Conservation (phyloP, 2,113 vertebrate species). For the Ciconia stormi region DNA sequence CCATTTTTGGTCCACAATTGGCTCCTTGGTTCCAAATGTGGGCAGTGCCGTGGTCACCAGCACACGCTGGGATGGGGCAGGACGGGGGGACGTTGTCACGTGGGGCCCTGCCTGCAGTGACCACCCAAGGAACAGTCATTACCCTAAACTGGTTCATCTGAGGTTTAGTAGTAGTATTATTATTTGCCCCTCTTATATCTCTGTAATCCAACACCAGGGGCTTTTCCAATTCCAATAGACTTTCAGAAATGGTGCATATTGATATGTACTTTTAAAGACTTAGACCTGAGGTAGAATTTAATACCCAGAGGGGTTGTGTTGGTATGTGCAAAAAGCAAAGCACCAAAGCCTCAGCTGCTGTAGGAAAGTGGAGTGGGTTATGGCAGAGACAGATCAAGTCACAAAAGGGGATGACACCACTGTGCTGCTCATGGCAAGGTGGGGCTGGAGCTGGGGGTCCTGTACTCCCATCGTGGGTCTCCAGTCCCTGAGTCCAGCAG, state of each 20-base stretch:
- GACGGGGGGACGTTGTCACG: rapidly evolving
- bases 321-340: background rate
- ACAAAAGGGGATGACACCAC: background rate
- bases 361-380: background rate
- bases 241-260: background rate
- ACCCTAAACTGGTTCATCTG: background rate
- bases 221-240: background rate
- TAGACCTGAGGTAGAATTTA: background rate
- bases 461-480: background rate
- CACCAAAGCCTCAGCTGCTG: background rate
- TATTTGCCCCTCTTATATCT: background rate
- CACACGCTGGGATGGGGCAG: background rate
- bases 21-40: background rate
- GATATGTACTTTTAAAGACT: background rate
- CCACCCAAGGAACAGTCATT: background rate
- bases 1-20: slow-evolving; percentile 25
- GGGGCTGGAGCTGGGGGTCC: background rate
- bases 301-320: background rate
- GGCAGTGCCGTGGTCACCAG: background rate
- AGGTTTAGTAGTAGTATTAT: background rate
- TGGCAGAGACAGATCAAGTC: background rate
- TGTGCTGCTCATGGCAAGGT: background rate
- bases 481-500: background rate
- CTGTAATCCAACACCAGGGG: background rate
- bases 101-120: background rate